These are phyloP conservation scores for Hermaeophaga mercurialis DNA, from an alignment of 2,888 invertebrate species.

Conservation along the genomic window DNA sequence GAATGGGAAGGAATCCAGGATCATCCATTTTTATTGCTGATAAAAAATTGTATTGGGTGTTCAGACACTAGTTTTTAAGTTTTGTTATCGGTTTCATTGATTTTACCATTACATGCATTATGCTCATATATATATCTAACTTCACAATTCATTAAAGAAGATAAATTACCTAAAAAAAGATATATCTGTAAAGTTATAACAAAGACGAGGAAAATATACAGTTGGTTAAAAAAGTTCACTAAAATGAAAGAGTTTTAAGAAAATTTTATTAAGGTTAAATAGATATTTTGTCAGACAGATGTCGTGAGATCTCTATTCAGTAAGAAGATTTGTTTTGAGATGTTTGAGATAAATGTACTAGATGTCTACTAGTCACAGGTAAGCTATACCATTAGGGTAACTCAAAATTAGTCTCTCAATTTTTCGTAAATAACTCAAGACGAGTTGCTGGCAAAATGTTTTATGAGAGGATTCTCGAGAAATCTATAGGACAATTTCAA, in stretches of 20 bases:
- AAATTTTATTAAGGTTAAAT: background rate
- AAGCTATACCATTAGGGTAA: no score
- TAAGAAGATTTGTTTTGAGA: no score
- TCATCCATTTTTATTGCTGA: conserved; percentile 9
- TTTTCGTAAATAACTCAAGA: no score
- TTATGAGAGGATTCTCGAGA: no score
- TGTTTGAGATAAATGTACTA: no score
- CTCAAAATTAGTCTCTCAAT: no score
- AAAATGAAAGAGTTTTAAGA: no score
- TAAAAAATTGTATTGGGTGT: conserved; percentile 30
- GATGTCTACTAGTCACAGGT: no score
- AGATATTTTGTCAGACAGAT: background rate
- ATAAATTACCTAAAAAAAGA: conserved; percentile 27
- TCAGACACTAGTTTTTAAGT: background rate
- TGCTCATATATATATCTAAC: conserved; percentile 23
- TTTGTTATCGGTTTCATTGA: conserved; percentile 20
- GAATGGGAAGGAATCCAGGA: conserved; percentile 33
- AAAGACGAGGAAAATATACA: no score
- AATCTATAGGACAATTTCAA: no score
- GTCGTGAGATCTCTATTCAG: background rate
- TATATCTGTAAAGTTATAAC: background rate
- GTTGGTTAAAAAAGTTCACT: no score
- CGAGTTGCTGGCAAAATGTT: no score
- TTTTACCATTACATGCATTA: conserved; percentile 24
- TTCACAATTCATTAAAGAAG: conserved; percentile 28